Evolutionary conservation across 2,797 vertebrate species (phyloP).

Genomic region (Selene dorsalis): DNA sequence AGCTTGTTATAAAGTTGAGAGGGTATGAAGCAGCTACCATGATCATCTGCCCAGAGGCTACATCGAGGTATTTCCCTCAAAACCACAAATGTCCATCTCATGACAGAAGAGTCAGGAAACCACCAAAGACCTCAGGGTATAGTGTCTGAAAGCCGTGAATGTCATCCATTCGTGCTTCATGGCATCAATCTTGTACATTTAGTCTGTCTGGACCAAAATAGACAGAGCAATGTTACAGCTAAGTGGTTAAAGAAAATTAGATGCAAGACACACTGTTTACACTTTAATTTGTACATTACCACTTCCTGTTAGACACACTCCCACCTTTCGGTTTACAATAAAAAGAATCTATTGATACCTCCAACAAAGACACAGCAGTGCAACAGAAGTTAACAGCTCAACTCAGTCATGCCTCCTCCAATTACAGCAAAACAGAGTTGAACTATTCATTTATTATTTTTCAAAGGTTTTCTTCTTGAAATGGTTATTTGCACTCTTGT

Average conservation of each 20-base stretch:
- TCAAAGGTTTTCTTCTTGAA: not conserved
- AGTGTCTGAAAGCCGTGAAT: not conserved
- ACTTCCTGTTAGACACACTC: not conserved
- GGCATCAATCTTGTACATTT: not conserved
- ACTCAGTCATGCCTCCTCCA: constrained; percentile 27
- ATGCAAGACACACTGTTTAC: not conserved
- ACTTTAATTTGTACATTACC: not conserved
- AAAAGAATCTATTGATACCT: not conserved
- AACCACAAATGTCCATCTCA: not conserved
- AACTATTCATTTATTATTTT: constrained; percentile 13
- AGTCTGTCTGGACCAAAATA: not conserved
- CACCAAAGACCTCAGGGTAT: not conserved
- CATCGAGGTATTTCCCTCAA: not conserved
- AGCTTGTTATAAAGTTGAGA: not conserved
- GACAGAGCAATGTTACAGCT: too few species aligned
- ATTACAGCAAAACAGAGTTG: constrained; percentile 1
- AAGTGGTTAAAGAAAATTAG: not conserved
- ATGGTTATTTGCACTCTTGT: not conserved
- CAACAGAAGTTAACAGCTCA: constrained; percentile 17
- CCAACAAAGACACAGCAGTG: not conserved
- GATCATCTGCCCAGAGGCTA: not conserved
- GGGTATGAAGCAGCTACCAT: not conserved
- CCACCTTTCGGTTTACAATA: not conserved
- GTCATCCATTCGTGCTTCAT: not conserved
- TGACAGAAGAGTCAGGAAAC: constrained; percentile 2